phyloP scores from a whole-genome alignment of 2,113 vertebrate genomes.

The Pelecanus crispus region DNA sequence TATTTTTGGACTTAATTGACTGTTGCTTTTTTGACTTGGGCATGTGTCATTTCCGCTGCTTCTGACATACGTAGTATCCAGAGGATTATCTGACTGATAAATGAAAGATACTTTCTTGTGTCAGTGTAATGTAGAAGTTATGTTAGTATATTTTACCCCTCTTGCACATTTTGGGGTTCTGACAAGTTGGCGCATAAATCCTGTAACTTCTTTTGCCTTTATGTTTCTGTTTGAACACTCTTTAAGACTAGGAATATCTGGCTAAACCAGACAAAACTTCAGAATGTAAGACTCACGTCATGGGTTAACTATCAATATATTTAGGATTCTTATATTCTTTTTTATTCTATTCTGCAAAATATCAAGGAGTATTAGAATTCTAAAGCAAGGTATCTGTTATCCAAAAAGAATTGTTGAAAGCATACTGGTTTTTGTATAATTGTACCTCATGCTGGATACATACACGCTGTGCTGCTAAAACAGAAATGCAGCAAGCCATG shows the following conservation, averaged over 20 bases:
- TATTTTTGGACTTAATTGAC: background rate
- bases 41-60: background rate
- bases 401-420: background rate
- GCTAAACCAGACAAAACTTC: background rate
- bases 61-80: accelerated
- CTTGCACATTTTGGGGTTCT: background rate
- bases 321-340: background rate
- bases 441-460: background rate
- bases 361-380: background rate
- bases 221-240: background rate
- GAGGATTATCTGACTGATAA: background rate
- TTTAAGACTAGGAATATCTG: background rate
- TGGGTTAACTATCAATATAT: background rate
- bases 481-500: background rate
- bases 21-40: background rate
- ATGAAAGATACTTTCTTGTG: background rate
- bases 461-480: background rate
- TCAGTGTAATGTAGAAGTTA: background rate
- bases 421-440: background rate
- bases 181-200: background rate
- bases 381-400: background rate
- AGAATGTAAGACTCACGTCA: background rate
- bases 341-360: background rate
- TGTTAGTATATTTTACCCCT: background rate
- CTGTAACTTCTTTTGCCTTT: background rate